Percentiles rank a stretch among this genome's conserved stretches.
Conservation (phyloP, 2,113 vertebrate species). For the Rissa tridactyla region DNA sequence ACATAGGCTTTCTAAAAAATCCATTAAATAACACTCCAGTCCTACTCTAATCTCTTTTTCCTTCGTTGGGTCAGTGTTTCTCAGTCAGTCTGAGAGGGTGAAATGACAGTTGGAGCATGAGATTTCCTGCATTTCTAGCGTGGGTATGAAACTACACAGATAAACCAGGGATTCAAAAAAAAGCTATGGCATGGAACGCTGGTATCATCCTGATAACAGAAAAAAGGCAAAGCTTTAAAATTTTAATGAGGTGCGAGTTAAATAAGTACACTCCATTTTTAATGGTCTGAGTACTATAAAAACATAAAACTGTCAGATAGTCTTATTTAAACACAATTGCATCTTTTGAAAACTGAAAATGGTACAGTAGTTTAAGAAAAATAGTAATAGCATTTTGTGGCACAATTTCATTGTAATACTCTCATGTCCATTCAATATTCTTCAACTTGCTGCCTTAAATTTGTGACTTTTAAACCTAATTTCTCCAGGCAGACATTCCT, state of each 20-base stretch:
- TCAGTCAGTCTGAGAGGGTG: background rate
- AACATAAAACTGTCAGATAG: background rate
- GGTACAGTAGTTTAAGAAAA: background rate
- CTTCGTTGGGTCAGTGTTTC: background rate
- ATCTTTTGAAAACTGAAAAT: background rate
- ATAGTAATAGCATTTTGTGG: background rate
- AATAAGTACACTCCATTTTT: background rate
- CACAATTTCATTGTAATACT: background rate
- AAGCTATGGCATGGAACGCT: background rate
- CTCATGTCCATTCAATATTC: background rate
- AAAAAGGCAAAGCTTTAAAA: background rate
- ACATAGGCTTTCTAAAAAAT: background rate
- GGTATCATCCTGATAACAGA: background rate
- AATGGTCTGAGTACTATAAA: background rate
- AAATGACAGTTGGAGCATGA: background rate
- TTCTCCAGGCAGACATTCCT: background rate
- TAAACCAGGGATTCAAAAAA: background rate
- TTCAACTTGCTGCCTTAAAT: background rate
- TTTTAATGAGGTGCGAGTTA: background rate
- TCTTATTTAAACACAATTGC: background rate
- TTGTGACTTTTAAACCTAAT: background rate
- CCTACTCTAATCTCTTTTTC: background rate
- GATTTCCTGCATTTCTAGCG: background rate
- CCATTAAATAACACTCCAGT: background rate
- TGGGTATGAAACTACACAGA: background rate